Evolutionary conservation across 2,797 vertebrate species (phyloP), one percentile per base, ranked within the genome.

Genomic region (Sebastes diaconus): DNA sequence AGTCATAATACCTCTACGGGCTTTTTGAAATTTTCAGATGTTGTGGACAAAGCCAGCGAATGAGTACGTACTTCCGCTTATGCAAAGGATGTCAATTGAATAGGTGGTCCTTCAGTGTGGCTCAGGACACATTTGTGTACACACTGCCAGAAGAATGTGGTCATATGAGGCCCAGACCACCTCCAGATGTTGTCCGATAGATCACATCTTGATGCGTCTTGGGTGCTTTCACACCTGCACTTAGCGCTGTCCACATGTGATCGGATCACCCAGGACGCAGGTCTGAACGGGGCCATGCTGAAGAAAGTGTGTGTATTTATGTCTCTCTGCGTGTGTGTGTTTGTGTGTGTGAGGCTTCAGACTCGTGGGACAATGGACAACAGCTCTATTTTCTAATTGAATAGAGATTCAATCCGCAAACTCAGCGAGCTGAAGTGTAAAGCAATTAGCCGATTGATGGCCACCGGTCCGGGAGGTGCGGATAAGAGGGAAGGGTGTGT

Each of bases 401-500:
- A 92, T 90, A 72, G 83, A 60, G 85, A 93, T 90, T 91, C 84
- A 87, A 82, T 83, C 76, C 81, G 84, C 69, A 85, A 86, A 88
- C 77, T 75, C 79, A 82, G 84, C 24, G 54, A 85, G 61, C 86
- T 91, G 83, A 80, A 86, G 85, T 87, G 78, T 84, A 80, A 92
- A 88, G 87, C 88, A 92, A 92, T 94, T 91, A 93, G 87, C 75
- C 46, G 74, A 93, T 83, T 88, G 87, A 89, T 74, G 84, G 81
- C 66, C 86, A 84, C 77, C 65, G 16, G 79, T 75, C 59, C 59
- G 66, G 59, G 52, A 68, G 77, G 73, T 55, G 87, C 1, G 1
- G 11, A 29, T 6, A 42, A 58, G 30, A 34, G n/a, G 13, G 46
- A 24, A 14, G 50, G 68, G 80, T 67, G 76, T 73, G 42, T 69